Percentiles rank a stretch among this genome's conserved stretches.
phyloP scores from a whole-genome alignment of 2,888 invertebrate genomes.

The Cyclophora punctaria region DNA sequence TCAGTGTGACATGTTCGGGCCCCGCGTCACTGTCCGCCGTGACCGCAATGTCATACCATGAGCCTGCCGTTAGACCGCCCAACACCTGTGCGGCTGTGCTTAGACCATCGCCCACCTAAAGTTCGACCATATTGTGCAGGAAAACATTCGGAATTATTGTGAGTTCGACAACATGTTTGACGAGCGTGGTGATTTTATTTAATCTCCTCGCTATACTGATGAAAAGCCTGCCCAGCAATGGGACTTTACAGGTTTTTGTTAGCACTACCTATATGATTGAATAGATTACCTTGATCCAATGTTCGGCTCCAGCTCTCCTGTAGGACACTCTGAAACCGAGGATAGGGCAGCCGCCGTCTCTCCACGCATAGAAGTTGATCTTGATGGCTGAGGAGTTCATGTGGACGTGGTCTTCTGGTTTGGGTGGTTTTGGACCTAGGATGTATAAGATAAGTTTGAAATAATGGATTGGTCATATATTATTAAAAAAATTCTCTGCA shows the following conservation, averaged over 20 bases:
- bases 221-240: neutral
- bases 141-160: too few species aligned
- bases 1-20: conserved; percentile 69
- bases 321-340: conserved; percentile 83
- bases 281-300: conserved; percentile 58
- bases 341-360: conserved; percentile 87
- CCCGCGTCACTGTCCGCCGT: conserved; percentile 78
- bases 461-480: too few species aligned
- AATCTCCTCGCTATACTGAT: too few species aligned
- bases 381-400: conserved; percentile 85
- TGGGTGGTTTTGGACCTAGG: conserved; percentile 81
- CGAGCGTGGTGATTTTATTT: too few species aligned
- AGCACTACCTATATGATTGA: neutral
- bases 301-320: conserved; percentile 71
- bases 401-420: conserved; percentile 80
- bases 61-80: conserved; percentile 72
- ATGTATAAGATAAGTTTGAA: neutral
- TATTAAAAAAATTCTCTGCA: too few species aligned
- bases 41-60: conserved; percentile 77
- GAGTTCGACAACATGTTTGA: too few species aligned
- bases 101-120: conserved; percentile 54
- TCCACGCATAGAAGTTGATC: conserved; percentile 85
- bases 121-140: neutral
- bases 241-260: too few species aligned
- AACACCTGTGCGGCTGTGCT: conserved; percentile 62